Evolutionary conservation across 2,888 invertebrate genomes (phyloP), one percentile per base, ranked within the genome.

Genomic region (Hirtodrosophila confusa): DNA sequence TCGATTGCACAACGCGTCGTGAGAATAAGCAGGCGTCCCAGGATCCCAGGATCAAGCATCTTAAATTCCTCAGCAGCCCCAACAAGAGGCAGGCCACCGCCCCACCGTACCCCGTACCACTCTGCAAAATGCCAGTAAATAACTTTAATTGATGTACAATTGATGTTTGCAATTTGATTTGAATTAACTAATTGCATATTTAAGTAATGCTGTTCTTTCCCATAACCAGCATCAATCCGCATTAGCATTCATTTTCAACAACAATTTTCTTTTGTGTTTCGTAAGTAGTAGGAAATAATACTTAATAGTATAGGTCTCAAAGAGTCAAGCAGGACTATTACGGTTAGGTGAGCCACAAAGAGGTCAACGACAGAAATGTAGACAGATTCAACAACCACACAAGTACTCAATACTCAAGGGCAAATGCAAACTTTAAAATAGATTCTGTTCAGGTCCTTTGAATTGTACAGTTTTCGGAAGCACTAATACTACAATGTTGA

Each of bases 121-220:
- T 49, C 60, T 45, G 49, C 58, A 47, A 54, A 58, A 56, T 48
- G 40, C 58, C 66, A 60, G 70, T 60, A 64, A 69, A 63, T 79
- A 57, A 45, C 24, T 41, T 48, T 50, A 41, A 48, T 39, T 33
- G 51, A 60, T 69, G 63, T 69, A 60, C 40, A 63, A 33, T 57
- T 31, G 41, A n/a, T 51, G 61, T 67, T 47, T 50, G 53, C 49
- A 11, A 66, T 37, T 44, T 57, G 49, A 17, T 60, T 68, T 10
- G 11, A 33, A 43, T 49, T 44, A 61, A 55, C 35, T 44, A 45
- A 61, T 24, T 27, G 27, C 45, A 55, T 45, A 40, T 41, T 37
- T 29, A 3, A 47, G 36, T 27, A 29, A 40, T 67, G 36, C 27
- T 36, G 35, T 29, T 35, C 17, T 17, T 60, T 61, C 4, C 29